phyloP scores from a whole-genome alignment of 2,113 vertebrate species.

The Arvicanthis niloticus region DNA sequence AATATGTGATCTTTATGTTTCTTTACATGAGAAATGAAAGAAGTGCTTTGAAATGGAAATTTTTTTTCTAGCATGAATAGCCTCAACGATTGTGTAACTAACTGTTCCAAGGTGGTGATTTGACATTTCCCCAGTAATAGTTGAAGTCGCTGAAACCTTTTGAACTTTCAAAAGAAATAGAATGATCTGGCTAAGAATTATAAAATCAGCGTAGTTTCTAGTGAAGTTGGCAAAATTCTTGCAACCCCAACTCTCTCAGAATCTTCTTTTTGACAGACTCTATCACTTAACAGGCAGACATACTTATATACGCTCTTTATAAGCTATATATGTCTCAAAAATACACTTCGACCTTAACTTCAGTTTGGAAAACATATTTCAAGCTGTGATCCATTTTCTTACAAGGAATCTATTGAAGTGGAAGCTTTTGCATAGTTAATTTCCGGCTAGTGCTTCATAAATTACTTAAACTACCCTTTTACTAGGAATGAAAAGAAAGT shows the following conservation, averaged over 20 bases:
- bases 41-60: constrained; percentile 62
- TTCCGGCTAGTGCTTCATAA: constrained; percentile 79
- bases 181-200: constrained; percentile 50
- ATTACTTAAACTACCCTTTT: constrained; percentile 78
- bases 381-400: constrained; percentile 74
- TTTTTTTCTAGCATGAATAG: constrained; percentile 55
- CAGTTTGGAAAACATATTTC: constrained; percentile 74
- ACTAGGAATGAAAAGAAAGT: constrained; percentile 72
- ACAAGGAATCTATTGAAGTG: constrained; percentile 43
- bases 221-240: constrained; percentile 29
- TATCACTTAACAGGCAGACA: constrained; percentile 30
- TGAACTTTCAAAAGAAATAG: constrained; percentile 58
- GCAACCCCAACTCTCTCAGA: constrained; percentile 13
- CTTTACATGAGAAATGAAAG: constrained; percentile 58
- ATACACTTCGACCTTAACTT: constrained; percentile 59
- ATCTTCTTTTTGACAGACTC: neutral
- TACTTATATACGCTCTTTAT: constrained; percentile 28
- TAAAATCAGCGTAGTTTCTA: constrained; percentile 13
- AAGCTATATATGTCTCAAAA: constrained; percentile 47
- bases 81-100: constrained; percentile 49
- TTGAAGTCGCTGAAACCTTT: constrained; percentile 55
- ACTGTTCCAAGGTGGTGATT: neutral
- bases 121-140: constrained; percentile 52
- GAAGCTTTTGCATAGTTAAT: constrained; percentile 81
- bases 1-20: constrained; percentile 46